Base-by-base conservation (phyloP, 2,888 invertebrate genomes). In the Rhamnusium bicolor region DNA sequence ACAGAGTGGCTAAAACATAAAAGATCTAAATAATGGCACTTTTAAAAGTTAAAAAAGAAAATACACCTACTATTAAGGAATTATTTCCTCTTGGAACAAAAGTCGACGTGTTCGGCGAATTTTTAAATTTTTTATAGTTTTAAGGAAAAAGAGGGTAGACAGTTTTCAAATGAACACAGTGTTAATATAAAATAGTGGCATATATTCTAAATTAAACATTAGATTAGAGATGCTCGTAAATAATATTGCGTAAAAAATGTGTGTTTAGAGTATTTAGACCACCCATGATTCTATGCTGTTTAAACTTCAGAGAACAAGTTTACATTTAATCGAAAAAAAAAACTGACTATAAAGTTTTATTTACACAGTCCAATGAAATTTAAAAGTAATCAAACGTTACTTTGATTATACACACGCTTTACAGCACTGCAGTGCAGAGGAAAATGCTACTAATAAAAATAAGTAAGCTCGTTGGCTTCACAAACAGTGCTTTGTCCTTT, bases 371-470 rank as follows among this genome's bases (percentile, higher is more conserved):
- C 46, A 21, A 61, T 61, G 47, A 61, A 21, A 46, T 61, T 47
- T 47, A 21, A 61, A 47, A 61, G 61, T 47, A 61, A 47, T 61
- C 61, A 61, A 61, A 61, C 8, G 61, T 61, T 40, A 16, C 61
- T 61, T 46, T 61, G 32, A 58, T 56, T 12, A 56, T 27, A 40
- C 4, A 56, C 27, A 14, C 14, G n/a, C 14, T 56, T 14, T 14
- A 56, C n/a, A 40, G 40, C 40, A 8, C 24, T 14, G 14, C 27
- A 56, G 54, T 14, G 14, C 27, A 56, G 54, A n/a, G 51, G 27
- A 51, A 18, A 8, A 19, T 51, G 18, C 18, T 7, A 19, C 51
- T 51, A 19, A 19, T 51, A 19, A 51, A 51, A 51, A 51, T 51
- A 51, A 51, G 18, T 51, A 18, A 12, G 51, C 18, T 8, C 12